Evolutionary conservation across 2,113 vertebrate species (phyloP).

Genomic region (Alouatta palliata): DNA sequence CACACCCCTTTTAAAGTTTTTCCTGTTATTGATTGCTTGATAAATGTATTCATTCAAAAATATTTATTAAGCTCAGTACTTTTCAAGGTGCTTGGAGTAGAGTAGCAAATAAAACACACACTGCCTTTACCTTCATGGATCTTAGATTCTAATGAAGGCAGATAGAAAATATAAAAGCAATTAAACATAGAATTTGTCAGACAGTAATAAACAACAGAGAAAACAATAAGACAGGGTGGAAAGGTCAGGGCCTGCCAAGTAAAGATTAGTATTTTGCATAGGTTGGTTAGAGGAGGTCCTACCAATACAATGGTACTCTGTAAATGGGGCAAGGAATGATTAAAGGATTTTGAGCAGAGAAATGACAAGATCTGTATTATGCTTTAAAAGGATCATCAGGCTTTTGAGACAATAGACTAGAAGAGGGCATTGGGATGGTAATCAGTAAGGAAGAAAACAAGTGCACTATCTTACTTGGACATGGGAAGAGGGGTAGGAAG

Average conservation of each 20-base stretch:
- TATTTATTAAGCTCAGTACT: not conserved
- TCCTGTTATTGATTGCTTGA: not conserved
- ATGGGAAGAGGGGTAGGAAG: not conserved
- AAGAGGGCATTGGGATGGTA: not conserved
- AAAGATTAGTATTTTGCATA: not conserved
- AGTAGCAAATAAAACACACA: not conserved
- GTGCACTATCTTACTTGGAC: not conserved
- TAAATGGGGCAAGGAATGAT: not conserved
- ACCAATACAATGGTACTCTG: not conserved
- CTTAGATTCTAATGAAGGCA: not conserved
- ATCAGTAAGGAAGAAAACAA: not conserved
- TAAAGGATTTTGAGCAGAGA: not conserved
- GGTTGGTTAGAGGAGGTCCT: not conserved
- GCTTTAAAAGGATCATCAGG: not conserved
- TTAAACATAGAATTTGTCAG: not conserved
- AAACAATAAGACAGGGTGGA: not conserved
- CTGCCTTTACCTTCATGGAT: not conserved
- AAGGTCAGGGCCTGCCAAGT: not conserved
- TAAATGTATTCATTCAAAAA: constrained; percentile 12
- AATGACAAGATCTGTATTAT: not conserved
- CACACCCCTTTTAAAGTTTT: not conserved
- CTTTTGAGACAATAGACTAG: not conserved
- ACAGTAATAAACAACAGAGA: not conserved
- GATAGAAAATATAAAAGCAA: not conserved
- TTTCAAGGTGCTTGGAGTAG: not conserved